Evolutionary conservation across 1,140 invertebrate genomes (phyloP).

Genomic region (Pentalonia nigronervosa): DNA sequence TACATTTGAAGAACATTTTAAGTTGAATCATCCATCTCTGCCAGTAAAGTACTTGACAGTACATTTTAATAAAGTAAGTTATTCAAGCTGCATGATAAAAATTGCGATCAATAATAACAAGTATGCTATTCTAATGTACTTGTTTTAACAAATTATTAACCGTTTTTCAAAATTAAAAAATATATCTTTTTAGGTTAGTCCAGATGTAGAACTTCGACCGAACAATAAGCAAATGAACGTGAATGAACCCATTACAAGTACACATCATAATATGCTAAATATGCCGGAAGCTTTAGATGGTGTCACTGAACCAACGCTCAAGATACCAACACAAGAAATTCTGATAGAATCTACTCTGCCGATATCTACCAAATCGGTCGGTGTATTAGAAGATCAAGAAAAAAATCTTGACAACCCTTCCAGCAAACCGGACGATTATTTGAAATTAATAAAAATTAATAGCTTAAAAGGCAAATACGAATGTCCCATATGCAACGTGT

Average conservation of each 20-base stretch:
- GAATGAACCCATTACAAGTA: not conserved
- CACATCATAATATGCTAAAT: not conserved
- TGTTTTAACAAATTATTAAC: not conserved
- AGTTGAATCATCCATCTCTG: not conserved
- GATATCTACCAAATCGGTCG: not conserved
- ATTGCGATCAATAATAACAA: not conserved
- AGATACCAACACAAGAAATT: not conserved
- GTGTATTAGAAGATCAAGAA: not conserved
- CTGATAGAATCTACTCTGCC: not conserved
- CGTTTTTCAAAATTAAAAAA: not conserved
- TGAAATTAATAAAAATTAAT: not conserved
- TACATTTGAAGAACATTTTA: slow-evolving; percentile 18
- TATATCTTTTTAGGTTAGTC: not conserved
- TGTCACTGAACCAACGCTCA: not conserved
- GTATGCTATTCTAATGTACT: not conserved
- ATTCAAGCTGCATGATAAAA: no score
- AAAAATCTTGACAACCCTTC: not conserved
- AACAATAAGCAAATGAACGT: not conserved
- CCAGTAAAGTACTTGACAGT: not conserved
- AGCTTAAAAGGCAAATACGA: not conserved
- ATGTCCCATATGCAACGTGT: slow-evolving; percentile 34
- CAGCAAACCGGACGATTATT: not conserved
- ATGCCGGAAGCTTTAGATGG: not conserved
- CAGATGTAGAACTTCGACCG: not conserved
- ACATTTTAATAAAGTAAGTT: slow-evolving; percentile 28